phyloP scores from a whole-genome alignment of 1,140 invertebrate genomes.

The Drosophila erecta region DNA sequence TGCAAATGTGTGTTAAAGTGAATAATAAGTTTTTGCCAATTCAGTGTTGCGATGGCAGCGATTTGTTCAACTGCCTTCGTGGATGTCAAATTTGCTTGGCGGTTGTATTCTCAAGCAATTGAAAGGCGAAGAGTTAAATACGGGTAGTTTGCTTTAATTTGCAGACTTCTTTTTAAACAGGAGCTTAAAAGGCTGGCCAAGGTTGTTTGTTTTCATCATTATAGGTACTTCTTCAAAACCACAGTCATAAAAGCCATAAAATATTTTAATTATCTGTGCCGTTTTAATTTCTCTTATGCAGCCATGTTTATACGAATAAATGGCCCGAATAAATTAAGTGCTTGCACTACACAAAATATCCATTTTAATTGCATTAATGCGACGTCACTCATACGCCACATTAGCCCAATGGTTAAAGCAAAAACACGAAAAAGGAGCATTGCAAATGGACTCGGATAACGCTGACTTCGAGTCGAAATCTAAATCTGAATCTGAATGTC shows the following conservation, averaged over 20 bases:
- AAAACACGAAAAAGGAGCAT: conserved; percentile 30
- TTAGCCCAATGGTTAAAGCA: conserved; percentile 33
- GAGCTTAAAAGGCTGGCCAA: too few relatives aligned
- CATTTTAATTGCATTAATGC: conserved; percentile 51
- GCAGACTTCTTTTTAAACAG: too few relatives aligned
- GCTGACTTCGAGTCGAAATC: conserved; percentile 17
- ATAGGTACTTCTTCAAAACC: too few relatives aligned
- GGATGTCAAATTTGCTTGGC: conserved; percentile 9
- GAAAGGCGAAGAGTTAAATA: not conserved
- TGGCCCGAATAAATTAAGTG: conserved; percentile 9
- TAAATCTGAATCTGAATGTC: conserved; percentile 2
- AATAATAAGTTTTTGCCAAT: conserved; percentile 49
- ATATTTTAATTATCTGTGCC: not conserved
- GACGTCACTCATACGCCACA: conserved; percentile 59
- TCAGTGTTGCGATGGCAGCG: conserved; percentile 23
- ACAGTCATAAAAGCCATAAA: not conserved
- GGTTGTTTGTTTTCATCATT: too few relatives aligned
- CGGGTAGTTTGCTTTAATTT: too few relatives aligned
- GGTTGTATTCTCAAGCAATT: not conserved
- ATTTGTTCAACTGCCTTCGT: conserved; percentile 30
- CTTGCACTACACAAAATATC: conserved; percentile 13
- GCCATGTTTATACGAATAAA: not conserved
- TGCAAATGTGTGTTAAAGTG: conserved; percentile 36
- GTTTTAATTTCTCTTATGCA: not conserved
- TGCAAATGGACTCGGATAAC: conserved; percentile 40